Evolutionary conservation across 2,797 vertebrate genomes (phyloP), one percentile per base, ranked within the genome.

Genomic region (Eulemur rubriventer): DNA sequence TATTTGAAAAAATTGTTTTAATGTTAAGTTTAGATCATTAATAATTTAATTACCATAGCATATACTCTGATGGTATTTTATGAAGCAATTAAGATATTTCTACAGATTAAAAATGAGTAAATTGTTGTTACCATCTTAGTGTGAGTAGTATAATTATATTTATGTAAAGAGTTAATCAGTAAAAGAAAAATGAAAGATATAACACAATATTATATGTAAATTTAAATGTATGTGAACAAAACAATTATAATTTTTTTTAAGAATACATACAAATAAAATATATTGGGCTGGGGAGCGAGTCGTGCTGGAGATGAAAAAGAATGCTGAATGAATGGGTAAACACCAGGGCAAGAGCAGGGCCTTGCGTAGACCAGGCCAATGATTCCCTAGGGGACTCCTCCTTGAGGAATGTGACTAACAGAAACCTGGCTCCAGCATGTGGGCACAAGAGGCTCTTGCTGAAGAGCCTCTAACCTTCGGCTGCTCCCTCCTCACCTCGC

Each of bases 1-100:
- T 91, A 91, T 85, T 30, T 72, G 81, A 72, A 95, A 61, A 91
- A 79, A 70, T 28, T 59, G n/a, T 48, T 61, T 84, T 57, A 57
- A 57, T 78, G n/a, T 41, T 69, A 78, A 78, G 50, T 50, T 76
- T 11, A 57, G 28, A 69, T 26, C 30, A 72, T 52, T 63, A 72
- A 35, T 65, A 61, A 85, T 72, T 12, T 79, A 72, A 91, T 91
- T 55, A 80, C 63, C 75, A 33, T 55, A 9, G 35, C 75, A 94
- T 80, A 72, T 63, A 28, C 35, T 43, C 46, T 86, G 46, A 80
- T 38, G 75, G 41, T 28, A 70, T 91, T 91, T 95, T 85, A 85
- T 91, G 81, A 63, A 55, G 52, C 46, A 70, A 79, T 91, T 91
- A 86, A 61, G 79, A 33, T 72, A 12, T 63, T 79, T 72, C 46